Conservation (phyloP, 2,888 invertebrate genomes). For the Hybos culiciformis region DNA sequence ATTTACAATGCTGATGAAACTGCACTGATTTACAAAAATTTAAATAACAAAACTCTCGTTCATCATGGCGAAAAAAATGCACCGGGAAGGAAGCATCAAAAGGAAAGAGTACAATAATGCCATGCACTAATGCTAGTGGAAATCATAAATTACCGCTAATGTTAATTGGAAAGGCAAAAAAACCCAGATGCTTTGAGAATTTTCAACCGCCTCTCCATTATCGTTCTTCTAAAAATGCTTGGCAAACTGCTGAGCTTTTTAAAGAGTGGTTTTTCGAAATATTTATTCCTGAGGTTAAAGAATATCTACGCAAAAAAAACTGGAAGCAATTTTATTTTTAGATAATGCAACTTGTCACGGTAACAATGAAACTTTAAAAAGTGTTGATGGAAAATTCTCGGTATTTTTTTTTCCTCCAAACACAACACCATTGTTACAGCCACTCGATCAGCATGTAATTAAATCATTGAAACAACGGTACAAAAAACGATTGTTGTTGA, state of each 20-base stretch:
- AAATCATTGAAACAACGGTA: constrained; percentile 2
- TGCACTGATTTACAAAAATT: neutral
- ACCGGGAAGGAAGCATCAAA: constrained; percentile 1
- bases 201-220: neutral
- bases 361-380: neutral
- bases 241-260: neutral
- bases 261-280: neutral
- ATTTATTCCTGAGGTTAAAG: neutral
- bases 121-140: constrained; percentile 1
- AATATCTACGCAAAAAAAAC: neutral
- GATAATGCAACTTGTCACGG: neutral
- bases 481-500: neutral
- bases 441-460: constrained; percentile 2
- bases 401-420: neutral
- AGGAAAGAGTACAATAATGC: constrained; percentile 2
- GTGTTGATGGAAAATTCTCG: neutral
- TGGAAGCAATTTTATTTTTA: constrained; percentile 2
- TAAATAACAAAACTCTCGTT: constrained; percentile 1
- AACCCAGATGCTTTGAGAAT: neutral
- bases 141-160: neutral
- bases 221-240: neutral
- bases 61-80: neutral
- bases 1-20: constrained; percentile 4
- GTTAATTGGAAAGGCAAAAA: neutral
- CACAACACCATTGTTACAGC: neutral